phyloP scores from a whole-genome alignment of 2,113 vertebrate genomes.

The Notarius quadriscutis region DNA sequence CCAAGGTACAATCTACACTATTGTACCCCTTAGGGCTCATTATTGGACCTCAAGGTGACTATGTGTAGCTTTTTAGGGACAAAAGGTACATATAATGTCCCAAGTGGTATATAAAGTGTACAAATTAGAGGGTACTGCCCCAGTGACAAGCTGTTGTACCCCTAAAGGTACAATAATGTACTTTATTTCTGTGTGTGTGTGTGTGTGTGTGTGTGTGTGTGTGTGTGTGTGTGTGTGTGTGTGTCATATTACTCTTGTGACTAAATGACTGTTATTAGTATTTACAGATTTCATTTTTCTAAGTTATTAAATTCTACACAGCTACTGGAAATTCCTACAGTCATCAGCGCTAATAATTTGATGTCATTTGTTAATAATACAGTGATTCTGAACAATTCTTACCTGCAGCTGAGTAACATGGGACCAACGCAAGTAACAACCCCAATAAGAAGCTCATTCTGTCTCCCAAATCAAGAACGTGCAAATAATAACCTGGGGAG shows the following conservation, averaged over 20 bases:
- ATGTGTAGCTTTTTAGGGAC: too few species aligned
- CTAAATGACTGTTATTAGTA: background rate
- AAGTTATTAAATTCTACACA: background rate
- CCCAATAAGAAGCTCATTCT: constrained; percentile 55
- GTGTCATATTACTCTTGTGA: background rate
- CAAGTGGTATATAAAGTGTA: too few species aligned
- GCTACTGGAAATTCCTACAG: background rate
- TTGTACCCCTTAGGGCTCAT: too few species aligned
- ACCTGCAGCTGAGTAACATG: constrained; percentile 20
- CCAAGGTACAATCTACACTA: too few species aligned
- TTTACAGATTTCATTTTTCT: background rate
- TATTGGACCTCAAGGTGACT: too few species aligned
- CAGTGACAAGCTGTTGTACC: too few species aligned
- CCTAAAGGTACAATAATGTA: too few species aligned
- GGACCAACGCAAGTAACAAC: background rate
- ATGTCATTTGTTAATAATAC: background rate
- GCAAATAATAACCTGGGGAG: background rate
- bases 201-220: too few species aligned
- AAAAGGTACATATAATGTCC: too few species aligned
- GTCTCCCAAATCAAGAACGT: constrained; percentile 26
- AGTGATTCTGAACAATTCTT: background rate
- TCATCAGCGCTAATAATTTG: background rate
- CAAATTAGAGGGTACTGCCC: too few species aligned
- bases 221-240: background rate
- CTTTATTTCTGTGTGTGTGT: too few species aligned